phyloP scores from a whole-genome alignment of 2,113 vertebrate species.

The Sminthopsis crassicaudata region DNA sequence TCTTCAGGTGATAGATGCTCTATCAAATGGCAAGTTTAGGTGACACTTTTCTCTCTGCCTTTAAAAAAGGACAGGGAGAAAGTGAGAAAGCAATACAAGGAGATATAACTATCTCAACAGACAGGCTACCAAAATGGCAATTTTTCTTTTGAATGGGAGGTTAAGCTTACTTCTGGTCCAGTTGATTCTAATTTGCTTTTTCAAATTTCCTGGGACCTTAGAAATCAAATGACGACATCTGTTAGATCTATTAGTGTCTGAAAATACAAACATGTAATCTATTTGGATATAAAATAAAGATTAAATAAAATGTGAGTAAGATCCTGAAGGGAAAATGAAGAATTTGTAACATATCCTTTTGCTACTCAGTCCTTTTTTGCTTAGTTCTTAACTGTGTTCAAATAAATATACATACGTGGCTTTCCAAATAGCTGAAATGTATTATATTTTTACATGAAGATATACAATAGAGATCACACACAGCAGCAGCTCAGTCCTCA shows the following conservation, averaged over 20 bases:
- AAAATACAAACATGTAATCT: background rate
- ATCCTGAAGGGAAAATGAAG: background rate
- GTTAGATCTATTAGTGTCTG: background rate
- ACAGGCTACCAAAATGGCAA: background rate
- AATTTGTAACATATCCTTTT: background rate
- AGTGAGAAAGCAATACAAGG: background rate
- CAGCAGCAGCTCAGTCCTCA: background rate
- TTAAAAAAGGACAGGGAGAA: background rate
- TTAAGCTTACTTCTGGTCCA: background rate
- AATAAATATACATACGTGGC: background rate
- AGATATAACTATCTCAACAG: background rate
- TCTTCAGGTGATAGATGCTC: background rate
- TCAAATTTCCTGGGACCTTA: background rate
- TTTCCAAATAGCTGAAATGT: background rate
- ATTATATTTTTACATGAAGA: background rate
- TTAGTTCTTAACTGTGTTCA: background rate
- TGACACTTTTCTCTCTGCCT: background rate
- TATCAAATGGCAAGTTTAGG: background rate
- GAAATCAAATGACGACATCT: background rate
- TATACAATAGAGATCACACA: background rate
- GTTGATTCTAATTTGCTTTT: background rate
- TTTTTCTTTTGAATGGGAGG: background rate
- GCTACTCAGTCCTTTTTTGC: background rate
- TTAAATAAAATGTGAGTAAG: background rate
- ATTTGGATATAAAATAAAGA: background rate